phyloP scores from a whole-genome alignment of 2,113 vertebrate species.

The Halichoeres trimaculatus region DNA sequence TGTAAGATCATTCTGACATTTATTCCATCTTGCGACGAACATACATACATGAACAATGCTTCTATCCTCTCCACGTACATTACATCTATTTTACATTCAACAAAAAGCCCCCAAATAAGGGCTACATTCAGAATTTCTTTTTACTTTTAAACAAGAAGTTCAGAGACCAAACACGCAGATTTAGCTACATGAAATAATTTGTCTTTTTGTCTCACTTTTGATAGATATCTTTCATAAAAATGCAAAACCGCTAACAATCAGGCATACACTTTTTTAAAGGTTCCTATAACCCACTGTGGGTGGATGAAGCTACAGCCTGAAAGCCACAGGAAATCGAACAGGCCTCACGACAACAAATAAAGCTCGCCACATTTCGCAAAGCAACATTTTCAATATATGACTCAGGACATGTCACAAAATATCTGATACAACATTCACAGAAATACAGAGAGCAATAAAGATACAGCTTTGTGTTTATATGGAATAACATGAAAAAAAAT shows the following conservation, averaged over 20 bases:
- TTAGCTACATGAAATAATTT: slow-evolving; percentile 35
- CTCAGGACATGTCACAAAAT: slow-evolving; percentile 53
- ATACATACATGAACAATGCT: slow-evolving; percentile 63
- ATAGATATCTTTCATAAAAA: slow-evolving; percentile 53
- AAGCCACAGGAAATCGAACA: slow-evolving; percentile 43
- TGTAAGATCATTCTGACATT: slow-evolving; percentile 50
- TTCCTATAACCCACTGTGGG: slow-evolving; percentile 31
- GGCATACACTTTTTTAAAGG: slow-evolving; percentile 30
- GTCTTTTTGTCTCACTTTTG: slow-evolving; percentile 32
- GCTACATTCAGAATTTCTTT: slow-evolving; percentile 68
- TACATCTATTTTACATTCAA: slow-evolving; percentile 76
- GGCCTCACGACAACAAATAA: slow-evolving; percentile 65
- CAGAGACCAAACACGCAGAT: slow-evolving; percentile 36
- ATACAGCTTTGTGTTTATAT: slow-evolving; percentile 24
- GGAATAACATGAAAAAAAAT: slow-evolving; percentile 24
- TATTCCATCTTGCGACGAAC: slow-evolving; percentile 57
- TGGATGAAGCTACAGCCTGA: slow-evolving; percentile 13
- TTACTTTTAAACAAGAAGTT: slow-evolving; percentile 32
- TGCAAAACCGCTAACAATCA: slow-evolving; percentile 48
- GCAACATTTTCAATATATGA: slow-evolving; percentile 51
- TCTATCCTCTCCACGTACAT: slow-evolving; percentile 61
- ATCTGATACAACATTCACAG: slow-evolving; percentile 57
- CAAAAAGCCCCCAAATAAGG: slow-evolving; percentile 45
- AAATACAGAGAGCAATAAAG: slow-evolving; percentile 55
- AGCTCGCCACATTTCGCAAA: slow-evolving; percentile 63